Evolutionary conservation across 2,888 invertebrate species (phyloP).

Genomic region (Altica lythri): DNA sequence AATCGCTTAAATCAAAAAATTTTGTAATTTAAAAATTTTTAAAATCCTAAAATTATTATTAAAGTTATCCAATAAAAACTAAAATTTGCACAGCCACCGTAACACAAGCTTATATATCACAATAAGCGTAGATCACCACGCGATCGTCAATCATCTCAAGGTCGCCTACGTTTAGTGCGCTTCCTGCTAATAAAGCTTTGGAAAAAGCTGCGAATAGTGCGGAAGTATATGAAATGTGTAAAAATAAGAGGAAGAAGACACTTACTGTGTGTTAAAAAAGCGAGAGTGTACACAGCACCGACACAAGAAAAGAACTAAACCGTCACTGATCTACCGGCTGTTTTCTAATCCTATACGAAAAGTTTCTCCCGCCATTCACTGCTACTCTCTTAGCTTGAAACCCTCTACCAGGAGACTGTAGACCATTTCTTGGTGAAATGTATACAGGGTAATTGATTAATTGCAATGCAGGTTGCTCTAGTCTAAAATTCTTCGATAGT

Average conservation of each 20-base stretch:
- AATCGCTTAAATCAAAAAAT: no score
- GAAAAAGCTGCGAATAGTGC: slow-evolving; percentile 22
- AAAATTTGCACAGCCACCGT: background rate
- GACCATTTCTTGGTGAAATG: slow-evolving; percentile 45
- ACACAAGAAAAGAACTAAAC: slow-evolving; percentile 54
- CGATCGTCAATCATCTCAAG: slow-evolving; percentile 3
- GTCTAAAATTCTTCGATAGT: background rate
- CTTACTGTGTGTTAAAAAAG: slow-evolving; percentile 47
- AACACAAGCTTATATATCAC: slow-evolving; percentile 1
- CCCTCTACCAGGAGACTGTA: slow-evolving; percentile 48
- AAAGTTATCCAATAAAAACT: background rate
- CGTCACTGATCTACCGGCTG: slow-evolving; percentile 54
- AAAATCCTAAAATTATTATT: background rate
- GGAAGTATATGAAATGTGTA: slow-evolving; percentile 3
- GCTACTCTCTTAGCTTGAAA: slow-evolving; percentile 41
- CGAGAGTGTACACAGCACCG: slow-evolving; percentile 49
- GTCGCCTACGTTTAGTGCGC: background rate
- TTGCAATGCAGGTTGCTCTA: slow-evolving; percentile 7
- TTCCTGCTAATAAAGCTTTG: slow-evolving; percentile 6
- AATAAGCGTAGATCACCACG: background rate
- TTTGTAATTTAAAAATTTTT: no score
- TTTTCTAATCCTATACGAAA: slow-evolving; percentile 55
- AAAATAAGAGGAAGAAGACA: slow-evolving; percentile 32
- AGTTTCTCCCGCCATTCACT: slow-evolving; percentile 55
- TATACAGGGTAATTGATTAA: slow-evolving; percentile 37